Percentiles rank a stretch among this genome's conserved stretches.
phyloP scores from a whole-genome alignment of 2,888 invertebrate species.

The Pandemis heparana region DNA sequence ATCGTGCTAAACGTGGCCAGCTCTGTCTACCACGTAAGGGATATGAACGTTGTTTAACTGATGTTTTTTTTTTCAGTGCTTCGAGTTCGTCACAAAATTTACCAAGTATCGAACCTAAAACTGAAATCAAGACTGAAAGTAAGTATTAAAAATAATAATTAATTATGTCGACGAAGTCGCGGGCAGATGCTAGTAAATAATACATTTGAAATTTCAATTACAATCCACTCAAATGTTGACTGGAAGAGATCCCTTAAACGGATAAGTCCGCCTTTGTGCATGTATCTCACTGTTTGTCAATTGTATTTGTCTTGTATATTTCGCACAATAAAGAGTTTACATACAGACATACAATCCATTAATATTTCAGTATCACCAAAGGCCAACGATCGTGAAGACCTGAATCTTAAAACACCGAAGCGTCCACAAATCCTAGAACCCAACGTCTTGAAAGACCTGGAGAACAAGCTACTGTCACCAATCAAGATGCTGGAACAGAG shows the following conservation, averaged over 20 bases:
- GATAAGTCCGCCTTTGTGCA: no score
- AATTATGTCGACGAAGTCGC: no score
- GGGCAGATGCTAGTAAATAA: no score
- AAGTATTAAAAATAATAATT: slow-evolving; percentile 5
- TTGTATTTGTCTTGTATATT: no score
- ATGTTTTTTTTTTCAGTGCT: slow-evolving; percentile 45
- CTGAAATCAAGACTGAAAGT: slow-evolving; percentile 23
- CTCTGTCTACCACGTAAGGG: no score
- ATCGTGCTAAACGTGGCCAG: no score
- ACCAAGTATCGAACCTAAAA: not conserved
- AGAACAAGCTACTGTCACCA: slow-evolving; percentile 59
- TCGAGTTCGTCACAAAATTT: slow-evolving; percentile 42
- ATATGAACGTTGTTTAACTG: not conserved
- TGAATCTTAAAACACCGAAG: slow-evolving; percentile 58
- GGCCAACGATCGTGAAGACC: slow-evolving; percentile 55
- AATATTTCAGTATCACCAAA: slow-evolving; percentile 7
- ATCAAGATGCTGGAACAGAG: slow-evolving; percentile 63
- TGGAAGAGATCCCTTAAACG: no score
- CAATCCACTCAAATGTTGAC: no score
- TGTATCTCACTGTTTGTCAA: no score
- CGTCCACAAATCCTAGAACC: slow-evolving; percentile 21
- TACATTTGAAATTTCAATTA: no score
- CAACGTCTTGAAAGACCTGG: slow-evolving; percentile 38
- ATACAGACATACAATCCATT: not conserved
- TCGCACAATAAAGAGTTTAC: no score